These are phyloP conservation scores for Cyclophora punctaria DNA, from an alignment of 2,888 invertebrate species.

Conservation along the genomic window DNA sequence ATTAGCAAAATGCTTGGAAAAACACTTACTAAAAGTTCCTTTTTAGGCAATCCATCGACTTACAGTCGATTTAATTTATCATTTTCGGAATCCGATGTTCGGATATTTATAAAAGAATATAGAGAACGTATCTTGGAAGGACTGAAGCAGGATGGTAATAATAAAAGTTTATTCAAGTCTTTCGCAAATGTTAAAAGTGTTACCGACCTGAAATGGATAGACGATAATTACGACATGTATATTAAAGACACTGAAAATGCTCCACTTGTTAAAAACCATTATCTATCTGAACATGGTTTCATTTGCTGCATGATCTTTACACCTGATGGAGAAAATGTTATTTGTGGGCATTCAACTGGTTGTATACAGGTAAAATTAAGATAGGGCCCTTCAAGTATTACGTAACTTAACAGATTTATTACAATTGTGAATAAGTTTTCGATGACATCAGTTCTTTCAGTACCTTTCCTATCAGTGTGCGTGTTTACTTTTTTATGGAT, in stretches of 20 bases:
- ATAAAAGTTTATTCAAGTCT: slow-evolving; percentile 31
- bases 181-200: slow-evolving; percentile 38
- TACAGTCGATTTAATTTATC: slow-evolving; percentile 44
- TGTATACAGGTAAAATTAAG: slow-evolving; percentile 58
- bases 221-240: slow-evolving; percentile 46
- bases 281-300: slow-evolving; percentile 43
- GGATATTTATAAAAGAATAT: slow-evolving; percentile 42
- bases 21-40: too few species aligned
- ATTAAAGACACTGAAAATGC: slow-evolving; percentile 44
- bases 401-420: too few species aligned
- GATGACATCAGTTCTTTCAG: too few species aligned
- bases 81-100: slow-evolving; percentile 39
- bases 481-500: too few species aligned
- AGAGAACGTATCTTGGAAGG: slow-evolving; percentile 38
- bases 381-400: too few species aligned
- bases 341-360: slow-evolving; percentile 70
- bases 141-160: slow-evolving; percentile 25
- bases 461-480: too few species aligned
- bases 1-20: too few species aligned
- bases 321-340: slow-evolving; percentile 52
- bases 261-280: slow-evolving; percentile 29
- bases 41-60: slow-evolving; percentile 26
- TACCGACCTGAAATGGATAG: slow-evolving; percentile 35
- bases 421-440: too few species aligned
- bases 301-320: slow-evolving; percentile 53